Base-by-base conservation (phyloP, 2,113 vertebrate species). In the Neolamprologus kungweensis region DNA sequence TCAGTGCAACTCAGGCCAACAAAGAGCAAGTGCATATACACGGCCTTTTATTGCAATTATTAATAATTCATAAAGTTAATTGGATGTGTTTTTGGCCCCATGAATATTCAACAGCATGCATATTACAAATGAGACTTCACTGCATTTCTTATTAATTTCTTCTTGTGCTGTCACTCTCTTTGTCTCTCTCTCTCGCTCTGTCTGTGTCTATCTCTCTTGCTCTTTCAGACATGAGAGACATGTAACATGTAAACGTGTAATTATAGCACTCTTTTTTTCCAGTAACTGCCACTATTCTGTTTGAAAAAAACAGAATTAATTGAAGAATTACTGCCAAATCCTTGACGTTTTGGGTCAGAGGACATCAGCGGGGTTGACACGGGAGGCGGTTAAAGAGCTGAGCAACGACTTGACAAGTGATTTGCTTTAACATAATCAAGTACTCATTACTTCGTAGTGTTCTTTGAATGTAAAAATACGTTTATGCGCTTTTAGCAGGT, bases 41-140 rank as follows among this genome's bases (percentile, higher is more conserved):
- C 91, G 71, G 85, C 86, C 57, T 81, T 92, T 88, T 83, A 90
- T 91, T 90, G 94, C 94, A 94, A 96, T 95, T 96, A 94, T 96
- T 95, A 96, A 97, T 96, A 92, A 95, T 96, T 95, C 89, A 95
- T 94, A 93, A 89, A 92, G 92, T 94, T 96, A 96, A 97, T 96
- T 96, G 95, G 95, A 93, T 95, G 95, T 93, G 92, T 94, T 95
- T 95, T 95, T 95, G 90, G 85, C 54, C 17, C 93, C 93, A 96
- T 97, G 95, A 95, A 97, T 97, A 97, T 97, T 96, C 94, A 96
- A 57, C 53, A 86, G 85, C 16, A 28, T 84, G 89, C 94, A 89
- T 92, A 92, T 93, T 93, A 95, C 91, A 55, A 91, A 84, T 84
- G 84, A 88, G 68, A 94, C 94, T 83, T 82, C 79, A 80, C 79